Evolutionary conservation across 2,113 vertebrate species (phyloP), one percentile per base, ranked within the genome.

Genomic region (Ptyas mucosa): DNA sequence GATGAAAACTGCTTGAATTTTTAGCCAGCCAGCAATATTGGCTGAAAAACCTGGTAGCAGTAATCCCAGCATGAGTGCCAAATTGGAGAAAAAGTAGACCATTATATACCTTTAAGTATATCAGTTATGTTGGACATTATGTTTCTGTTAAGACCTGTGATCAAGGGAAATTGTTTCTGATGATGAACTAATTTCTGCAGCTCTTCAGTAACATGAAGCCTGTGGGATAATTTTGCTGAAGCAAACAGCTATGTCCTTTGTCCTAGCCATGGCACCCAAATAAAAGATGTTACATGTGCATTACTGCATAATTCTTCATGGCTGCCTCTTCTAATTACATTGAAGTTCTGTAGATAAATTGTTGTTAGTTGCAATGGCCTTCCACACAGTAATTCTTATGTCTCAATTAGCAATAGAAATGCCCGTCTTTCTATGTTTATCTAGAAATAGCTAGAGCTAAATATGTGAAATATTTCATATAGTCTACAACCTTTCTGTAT

Each of bases 341-440:
- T 26, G 3, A 86, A 85, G 53, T 89, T 57, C 89, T 91, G 93
- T 94, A 91, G 94, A 90, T 91, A 90, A 94, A 85, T 52, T 95
- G 85, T 54, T 93, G 2, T 11, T 93, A 23, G 94, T 94, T 93
- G 94, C 93, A 88, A 55, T 91, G 34, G 43, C 93, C 94, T 88
- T 96, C 57, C 87, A 75, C 92, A 93, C 85, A 94, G 93, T 91
- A 94, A 93, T 85, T 88, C 91, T 46, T 93, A 91, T 94, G 95
- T 95, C 95, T 96, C 69, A 91, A 88, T 90, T 91, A 1, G n/a
- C 0, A 75, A 89, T 94, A 93, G 92, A 95, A 90, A 90, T 57
- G 5, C 81, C 69, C 95, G 86, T 96, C 75, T 92, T 39, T 92
- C 26, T 61, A 9, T n/a, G 43, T 75, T 34, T 81, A 89, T 89